Conservation (phyloP, 2,113 vertebrate species). For the Lepus europaeus region DNA sequence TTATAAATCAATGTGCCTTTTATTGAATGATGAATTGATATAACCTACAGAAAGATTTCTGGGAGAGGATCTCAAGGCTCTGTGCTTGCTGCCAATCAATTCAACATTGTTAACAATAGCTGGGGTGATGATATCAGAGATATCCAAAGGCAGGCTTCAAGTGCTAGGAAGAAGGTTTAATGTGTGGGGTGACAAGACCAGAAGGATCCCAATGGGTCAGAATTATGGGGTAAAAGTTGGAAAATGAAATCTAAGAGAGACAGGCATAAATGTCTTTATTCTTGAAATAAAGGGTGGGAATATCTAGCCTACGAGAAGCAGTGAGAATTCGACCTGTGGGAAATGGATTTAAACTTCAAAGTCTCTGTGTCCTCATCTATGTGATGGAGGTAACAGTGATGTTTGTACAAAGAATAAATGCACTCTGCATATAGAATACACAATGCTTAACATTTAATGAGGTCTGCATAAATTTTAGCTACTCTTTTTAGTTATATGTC, state of each 20-base stretch:
- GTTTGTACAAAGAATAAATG: not conserved
- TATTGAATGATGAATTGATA: constrained; percentile 12
- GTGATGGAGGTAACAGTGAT: not conserved
- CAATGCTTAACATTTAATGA: not conserved
- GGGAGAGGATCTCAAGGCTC: not conserved
- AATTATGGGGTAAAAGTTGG: not conserved
- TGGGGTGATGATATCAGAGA: not conserved
- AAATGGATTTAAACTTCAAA: not conserved
- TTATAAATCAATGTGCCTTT: constrained; percentile 14
- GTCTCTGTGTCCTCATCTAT: not conserved
- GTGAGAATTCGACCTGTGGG: not conserved
- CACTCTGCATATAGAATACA: not conserved
- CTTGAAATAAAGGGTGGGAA: not conserved
- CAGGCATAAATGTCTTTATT: not conserved
- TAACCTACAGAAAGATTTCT: not conserved
- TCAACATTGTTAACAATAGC: not conserved
- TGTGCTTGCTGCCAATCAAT: not conserved
- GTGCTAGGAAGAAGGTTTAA: not conserved
- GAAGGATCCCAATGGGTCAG: not conserved
- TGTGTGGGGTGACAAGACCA: not conserved
- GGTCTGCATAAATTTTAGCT: not conserved
- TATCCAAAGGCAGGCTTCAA: not conserved
- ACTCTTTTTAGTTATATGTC: not conserved
- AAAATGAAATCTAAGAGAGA: constrained; percentile 49
- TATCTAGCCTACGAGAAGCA: not conserved